Base-by-base conservation (phyloP, 2,113 vertebrate species). In the Patagioenas fasciata region DNA sequence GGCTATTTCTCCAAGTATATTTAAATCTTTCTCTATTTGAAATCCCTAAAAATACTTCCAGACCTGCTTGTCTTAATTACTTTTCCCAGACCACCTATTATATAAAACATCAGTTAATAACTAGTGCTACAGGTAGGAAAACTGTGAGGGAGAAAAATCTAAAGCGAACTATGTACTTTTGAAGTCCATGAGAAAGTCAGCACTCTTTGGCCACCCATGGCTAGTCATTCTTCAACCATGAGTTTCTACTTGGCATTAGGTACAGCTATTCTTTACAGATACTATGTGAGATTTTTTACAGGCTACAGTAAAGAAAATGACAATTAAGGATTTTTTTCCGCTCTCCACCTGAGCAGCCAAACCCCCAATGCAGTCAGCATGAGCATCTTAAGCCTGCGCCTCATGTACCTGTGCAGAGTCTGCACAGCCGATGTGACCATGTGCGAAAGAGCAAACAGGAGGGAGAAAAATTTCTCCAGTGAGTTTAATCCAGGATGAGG, bases 321-420 rank as follows among this genome's bases (percentile, higher is more conserved):
- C 10, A 77, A 38, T 5, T 23, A 57, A 23, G 21, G 69, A 14
- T 24, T 19, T 69, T 53, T 56, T 70, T 56, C 38, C 85, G 67
- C 62, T 83, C 54, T 85, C 62, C 80, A 18, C 28, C 28, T 25
- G 10, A 53, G 34, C 16, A 81, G 51, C 32, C 70, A 69, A 47
- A 25, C 1, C 5, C 10, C 16, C 3, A 3, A 11, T 10, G 28
- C 38, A 54, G 50, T 7, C 2, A 0, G 19, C 15, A 42, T 2
- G 4, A 40, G 64, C 15, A 13, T 51, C 11, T 26, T 7, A 16
- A 70, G 42, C 51, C 24, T 3, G 16, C 3, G n/a, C 8, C 4
- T 4, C 11, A 47, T 0, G 1, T 6, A 29, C 40, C 26, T n/a
- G 69, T 7, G 18, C 17, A 4, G 21, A 15, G 23, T 3, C 64